These are phyloP conservation scores for Lutraria lutraria DNA, from an alignment of 2,888 invertebrate genomes.

Conservation along the genomic window DNA sequence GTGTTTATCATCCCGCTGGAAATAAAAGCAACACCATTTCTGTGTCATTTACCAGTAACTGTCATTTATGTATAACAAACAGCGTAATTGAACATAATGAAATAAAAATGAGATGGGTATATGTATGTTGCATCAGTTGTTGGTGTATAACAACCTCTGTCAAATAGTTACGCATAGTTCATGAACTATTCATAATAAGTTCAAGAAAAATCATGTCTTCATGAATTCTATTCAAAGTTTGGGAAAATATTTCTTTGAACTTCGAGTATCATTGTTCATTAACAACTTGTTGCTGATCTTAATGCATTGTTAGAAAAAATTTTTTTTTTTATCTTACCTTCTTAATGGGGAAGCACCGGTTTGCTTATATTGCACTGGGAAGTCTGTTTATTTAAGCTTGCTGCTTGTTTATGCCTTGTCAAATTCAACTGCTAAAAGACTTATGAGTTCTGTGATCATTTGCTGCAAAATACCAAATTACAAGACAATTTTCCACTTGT, in stretches of 20 bases:
- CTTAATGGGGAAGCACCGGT: not conserved
- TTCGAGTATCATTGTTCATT: not conserved
- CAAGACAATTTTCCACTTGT: conserved; percentile 47
- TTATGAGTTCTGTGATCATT: conserved; percentile 48
- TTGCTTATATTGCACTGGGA: conserved; percentile 25
- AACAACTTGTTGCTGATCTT: not conserved
- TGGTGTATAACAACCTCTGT: too few species aligned
- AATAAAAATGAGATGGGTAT: too few species aligned
- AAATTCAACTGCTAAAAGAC: conserved; percentile 48
- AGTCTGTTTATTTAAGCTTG: conserved; percentile 45
- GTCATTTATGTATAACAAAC: too few species aligned
- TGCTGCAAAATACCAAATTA: conserved; percentile 44
- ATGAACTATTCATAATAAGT: not conserved
- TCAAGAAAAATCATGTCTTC: too few species aligned
- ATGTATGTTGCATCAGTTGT: too few species aligned
- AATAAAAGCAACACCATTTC: too few species aligned
- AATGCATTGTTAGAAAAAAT: not conserved
- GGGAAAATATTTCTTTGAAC: not conserved
- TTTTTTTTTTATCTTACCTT: not conserved
- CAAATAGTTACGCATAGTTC: too few species aligned
- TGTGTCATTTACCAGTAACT: too few species aligned
- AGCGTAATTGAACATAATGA: too few species aligned
- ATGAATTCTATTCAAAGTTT: not conserved
- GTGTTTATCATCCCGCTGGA: too few species aligned
- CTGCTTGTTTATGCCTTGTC: conserved; percentile 55